Conservation (phyloP, 2,113 vertebrate species). For the Alethe castanea region DNA sequence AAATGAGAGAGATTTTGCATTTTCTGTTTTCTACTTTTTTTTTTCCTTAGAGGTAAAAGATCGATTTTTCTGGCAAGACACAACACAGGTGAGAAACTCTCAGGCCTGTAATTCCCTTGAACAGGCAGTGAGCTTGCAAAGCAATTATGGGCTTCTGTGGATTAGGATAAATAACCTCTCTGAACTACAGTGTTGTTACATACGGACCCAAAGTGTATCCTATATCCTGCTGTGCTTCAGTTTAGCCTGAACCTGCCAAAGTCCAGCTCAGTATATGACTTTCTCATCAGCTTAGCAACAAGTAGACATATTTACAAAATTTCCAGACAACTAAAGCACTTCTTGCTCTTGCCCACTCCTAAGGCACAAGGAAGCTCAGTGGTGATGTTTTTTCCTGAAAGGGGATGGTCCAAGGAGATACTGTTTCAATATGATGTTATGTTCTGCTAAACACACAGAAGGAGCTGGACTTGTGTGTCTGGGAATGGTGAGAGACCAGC, state of each 20-base stretch:
- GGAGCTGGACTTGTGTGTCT: not conserved
- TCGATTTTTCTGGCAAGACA: constrained; percentile 1
- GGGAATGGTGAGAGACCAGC: not conserved
- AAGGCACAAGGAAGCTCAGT: not conserved
- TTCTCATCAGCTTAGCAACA: not conserved
- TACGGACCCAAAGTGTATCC: constrained; percentile 1
- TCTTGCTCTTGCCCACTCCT: not conserved
- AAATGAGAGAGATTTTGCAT: not conserved
- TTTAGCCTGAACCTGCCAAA: not conserved
- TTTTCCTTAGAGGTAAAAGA: not conserved
- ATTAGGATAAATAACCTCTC: constrained; percentile 38
- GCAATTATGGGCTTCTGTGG: constrained; percentile 46
- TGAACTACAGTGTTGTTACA: not conserved
- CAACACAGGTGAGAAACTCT: not conserved
- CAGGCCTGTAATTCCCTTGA: constrained; percentile 15
- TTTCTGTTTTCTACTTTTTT: not conserved
- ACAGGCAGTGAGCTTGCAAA: constrained; percentile 11
- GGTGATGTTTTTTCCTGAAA: not conserved
- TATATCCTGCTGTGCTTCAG: constrained; percentile 18
- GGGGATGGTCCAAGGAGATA: not conserved
- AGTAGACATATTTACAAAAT: not conserved
- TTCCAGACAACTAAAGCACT: not conserved
- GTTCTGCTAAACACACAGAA: not conserved
- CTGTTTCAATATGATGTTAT: not conserved
- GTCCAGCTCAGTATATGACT: not conserved